phyloP scores from a whole-genome alignment of 2,888 invertebrate genomes.

The Stictocephala bisonia region DNA sequence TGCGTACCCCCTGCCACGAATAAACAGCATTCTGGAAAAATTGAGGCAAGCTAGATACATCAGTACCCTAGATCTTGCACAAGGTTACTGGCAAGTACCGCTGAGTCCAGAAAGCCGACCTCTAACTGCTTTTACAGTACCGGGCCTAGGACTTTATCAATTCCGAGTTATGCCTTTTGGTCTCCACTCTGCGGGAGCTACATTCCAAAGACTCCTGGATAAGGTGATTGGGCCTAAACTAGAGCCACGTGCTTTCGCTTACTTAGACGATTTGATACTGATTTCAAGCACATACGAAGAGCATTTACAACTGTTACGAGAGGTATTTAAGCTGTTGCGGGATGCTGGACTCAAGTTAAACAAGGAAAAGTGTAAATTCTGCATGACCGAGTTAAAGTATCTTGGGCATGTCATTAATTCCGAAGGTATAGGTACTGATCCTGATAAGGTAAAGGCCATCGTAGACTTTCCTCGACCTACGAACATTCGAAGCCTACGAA shows the following conservation, averaged over 20 bases:
- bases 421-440: conserved; percentile 52
- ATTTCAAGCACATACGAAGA: conserved; percentile 49
- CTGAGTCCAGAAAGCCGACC: conserved; percentile 42
- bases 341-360: conserved; percentile 55
- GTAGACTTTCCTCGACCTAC: conserved; percentile 7
- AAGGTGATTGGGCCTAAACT: conserved; percentile 58
- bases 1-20: conserved; percentile 51
- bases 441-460: conserved; percentile 6
- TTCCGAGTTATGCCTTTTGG: conserved; percentile 59
- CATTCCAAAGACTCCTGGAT: conserved; percentile 60
- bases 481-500: not conserved
- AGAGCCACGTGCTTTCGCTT: conserved; percentile 28
- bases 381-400: conserved; percentile 51
- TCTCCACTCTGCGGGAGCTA: conserved; percentile 58
- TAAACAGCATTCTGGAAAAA: conserved; percentile 49
- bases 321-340: conserved; percentile 49
- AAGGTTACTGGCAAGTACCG: conserved; percentile 53
- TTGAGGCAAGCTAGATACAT: conserved; percentile 53
- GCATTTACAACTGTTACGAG: conserved; percentile 51
- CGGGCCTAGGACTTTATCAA: conserved; percentile 49
- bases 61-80: conserved; percentile 50
- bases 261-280: conserved; percentile 30
- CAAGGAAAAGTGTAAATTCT: conserved; percentile 56
- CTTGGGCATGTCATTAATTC: conserved; percentile 57
- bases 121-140: conserved; percentile 55